A percentile compares a stretch with the other conserved stretches of the same genome.
Evolutionary conservation across 2,888 invertebrate genomes (phyloP).

Genomic region (Scelioninae gen. 1): DNA sequence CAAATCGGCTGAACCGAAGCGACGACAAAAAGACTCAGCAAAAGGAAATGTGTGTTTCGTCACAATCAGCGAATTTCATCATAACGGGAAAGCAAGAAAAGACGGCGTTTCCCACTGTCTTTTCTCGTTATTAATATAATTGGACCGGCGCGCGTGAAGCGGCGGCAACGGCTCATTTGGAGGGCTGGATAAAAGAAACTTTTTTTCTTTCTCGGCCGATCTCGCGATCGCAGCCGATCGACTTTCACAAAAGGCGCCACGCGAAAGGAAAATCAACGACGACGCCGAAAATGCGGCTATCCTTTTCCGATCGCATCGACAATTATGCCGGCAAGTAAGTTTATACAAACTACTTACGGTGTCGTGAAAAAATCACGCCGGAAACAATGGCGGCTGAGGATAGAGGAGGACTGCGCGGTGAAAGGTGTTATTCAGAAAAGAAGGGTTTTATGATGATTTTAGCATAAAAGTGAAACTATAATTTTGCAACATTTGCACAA

Average conservation of each 20-base stretch:
- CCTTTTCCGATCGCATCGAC: conserved; percentile 34
- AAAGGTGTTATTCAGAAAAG: conserved; percentile 63
- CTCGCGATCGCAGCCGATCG: conserved; percentile 50
- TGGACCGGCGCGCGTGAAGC: conserved; percentile 69
- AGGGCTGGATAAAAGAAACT: conserved; percentile 53
- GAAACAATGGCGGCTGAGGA: conserved; percentile 60
- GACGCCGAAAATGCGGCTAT: conserved; percentile 49
- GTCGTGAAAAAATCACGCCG: conserved; percentile 59
- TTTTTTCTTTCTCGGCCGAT: conserved; percentile 45
- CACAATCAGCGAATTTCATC: conserved; percentile 64
- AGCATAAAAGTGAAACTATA: conserved; percentile 65
- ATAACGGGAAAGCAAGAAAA: conserved; percentile 60
- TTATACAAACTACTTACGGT: conserved; percentile 30
- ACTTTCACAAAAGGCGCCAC: conserved; percentile 62
- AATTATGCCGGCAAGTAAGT: conserved; percentile 46
- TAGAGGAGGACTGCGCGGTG: conserved; percentile 53
- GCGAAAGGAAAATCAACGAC: conserved; percentile 59
- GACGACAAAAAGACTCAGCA: conserved; percentile 36
- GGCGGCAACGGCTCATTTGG: conserved; percentile 39
- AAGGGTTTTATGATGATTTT: conserved; percentile 64
- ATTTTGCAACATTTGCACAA: conserved; percentile 62
- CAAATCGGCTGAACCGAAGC: conserved; percentile 31
- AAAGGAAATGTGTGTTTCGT: conserved; percentile 56
- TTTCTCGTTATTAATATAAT: conserved; percentile 75
- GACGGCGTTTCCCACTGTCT: conserved; percentile 65